phyloP scores from a whole-genome alignment of 53 echinoderm and acorn worm genomes.

The Actinopyga echinites region DNA sequence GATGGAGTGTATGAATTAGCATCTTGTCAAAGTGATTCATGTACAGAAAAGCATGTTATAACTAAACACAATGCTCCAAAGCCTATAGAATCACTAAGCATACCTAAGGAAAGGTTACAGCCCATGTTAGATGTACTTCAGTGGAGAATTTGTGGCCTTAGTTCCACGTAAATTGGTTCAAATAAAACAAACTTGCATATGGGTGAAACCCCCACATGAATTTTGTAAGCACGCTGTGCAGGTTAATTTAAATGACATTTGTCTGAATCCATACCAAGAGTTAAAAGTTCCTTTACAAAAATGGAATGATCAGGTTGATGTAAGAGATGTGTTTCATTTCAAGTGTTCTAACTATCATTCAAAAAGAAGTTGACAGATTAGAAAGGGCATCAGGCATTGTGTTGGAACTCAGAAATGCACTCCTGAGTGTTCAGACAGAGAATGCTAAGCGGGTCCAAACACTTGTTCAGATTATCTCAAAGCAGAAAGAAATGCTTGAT shows the following conservation, averaged over 20 bases:
- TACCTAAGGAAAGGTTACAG: not conserved
- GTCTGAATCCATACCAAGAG: not conserved
- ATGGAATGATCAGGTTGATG: not conserved
- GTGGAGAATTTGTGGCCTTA: not conserved
- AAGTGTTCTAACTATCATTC: not conserved
- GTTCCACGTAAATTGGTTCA: not conserved
- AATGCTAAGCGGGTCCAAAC: not conserved
- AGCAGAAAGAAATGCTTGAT: not conserved
- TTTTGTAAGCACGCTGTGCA: not conserved
- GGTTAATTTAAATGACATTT: not conserved
- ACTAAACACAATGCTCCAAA: no score
- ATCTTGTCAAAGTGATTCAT: no score
- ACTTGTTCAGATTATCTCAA: not conserved
- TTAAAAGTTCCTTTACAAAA: not conserved
- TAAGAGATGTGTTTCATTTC: not conserved
- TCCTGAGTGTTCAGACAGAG: not conserved
- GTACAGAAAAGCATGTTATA: no score
- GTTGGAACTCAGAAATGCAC: not conserved
- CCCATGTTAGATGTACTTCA: constrained; percentile 20
- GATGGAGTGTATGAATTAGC: no score
- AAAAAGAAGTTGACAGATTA: not conserved
- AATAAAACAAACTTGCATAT: not conserved
- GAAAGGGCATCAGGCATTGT: not conserved
- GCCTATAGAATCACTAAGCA: no score
- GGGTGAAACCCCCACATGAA: not conserved